Evolutionary conservation across 1,140 invertebrate genomes (phyloP), one percentile per base, ranked within the genome.

Genomic region (Luehdorfia chinensis): DNA sequence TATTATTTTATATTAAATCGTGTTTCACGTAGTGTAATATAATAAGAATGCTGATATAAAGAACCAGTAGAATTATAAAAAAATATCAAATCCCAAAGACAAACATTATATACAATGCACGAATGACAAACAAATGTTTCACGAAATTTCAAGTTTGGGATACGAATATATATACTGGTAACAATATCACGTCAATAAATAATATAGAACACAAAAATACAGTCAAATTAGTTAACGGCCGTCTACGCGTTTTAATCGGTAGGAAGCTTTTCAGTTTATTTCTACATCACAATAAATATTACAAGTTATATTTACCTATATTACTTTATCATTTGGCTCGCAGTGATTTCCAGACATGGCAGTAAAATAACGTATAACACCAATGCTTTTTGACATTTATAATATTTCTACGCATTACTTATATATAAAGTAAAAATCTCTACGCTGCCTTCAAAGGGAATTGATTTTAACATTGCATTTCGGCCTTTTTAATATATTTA

Each of bases 381-480:
- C 19, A 21, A 21, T 6, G 6, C 2, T 21, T 21, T 21, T 21
- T 3, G 2, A 21, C 19, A 3, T 21, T 21, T 21, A 21, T 21
- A 28, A 11, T 16, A 16, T 41, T 18, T 43, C 14, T 43, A 14
- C 14, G 11, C n/a, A 41, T 41, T 16, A 11, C 13, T n/a, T 18
- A 18, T 14, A 23, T 25, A 39, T 8, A 37, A 50, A 51, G 16
- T 30, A 48, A 47, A 50, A 28, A 14, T 47, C 34, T 15, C 25
- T 37, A 56, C 45, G 55, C 60, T 59, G 59, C 62, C 63, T 74
- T 59, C 33, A 25, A 64, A n/a, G 59, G 71, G 71, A 74, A 74
- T 74, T 74, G 71, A 71, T 62, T 66, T 59, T 60, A n/a, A n/a
- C 50, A 60, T 59, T 63, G 58, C 60, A 65, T 66, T 67, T 73